These are phyloP conservation scores for Drosophila murphyi DNA, from an alignment of 1,140 invertebrate genomes.

Conservation along the genomic window DNA sequence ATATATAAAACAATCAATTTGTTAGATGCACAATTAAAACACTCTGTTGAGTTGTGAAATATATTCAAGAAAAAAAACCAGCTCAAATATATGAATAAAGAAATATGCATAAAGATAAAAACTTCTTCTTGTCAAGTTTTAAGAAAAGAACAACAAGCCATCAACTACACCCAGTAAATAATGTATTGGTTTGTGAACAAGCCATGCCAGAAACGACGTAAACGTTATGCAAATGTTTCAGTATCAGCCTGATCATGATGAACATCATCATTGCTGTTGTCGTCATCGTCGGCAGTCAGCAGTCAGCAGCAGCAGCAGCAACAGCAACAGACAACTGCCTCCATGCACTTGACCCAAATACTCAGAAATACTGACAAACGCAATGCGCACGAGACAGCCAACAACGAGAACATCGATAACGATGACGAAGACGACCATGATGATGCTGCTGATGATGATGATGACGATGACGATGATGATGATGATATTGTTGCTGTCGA, in stretches of 20 bases:
- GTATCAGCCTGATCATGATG: neutral
- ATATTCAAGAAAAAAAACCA: too few species aligned
- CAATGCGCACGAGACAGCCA: conserved; percentile 59
- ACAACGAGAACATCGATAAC: conserved; percentile 20
- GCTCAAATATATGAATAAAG: too few species aligned
- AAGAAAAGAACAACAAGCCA: too few species aligned
- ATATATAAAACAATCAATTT: conserved; percentile 1
- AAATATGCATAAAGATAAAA: too few species aligned
- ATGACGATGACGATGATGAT: conserved; percentile 26
- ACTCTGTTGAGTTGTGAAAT: neutral
- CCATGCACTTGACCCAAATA: conserved; percentile 81
- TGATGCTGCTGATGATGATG: neutral
- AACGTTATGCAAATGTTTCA: conserved; percentile 46
- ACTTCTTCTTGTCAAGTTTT: too few species aligned
- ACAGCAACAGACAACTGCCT: conserved; percentile 28
- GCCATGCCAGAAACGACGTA: conserved; percentile 3
- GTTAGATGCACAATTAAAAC: too few species aligned
- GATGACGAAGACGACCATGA: conserved; percentile 34
- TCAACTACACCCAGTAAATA: neutral
- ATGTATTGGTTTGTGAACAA: neutral
- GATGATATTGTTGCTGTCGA: conserved; percentile 30
- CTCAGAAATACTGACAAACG: conserved; percentile 51
- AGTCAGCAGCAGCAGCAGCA: neutral
- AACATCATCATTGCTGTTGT: conserved; percentile 1
- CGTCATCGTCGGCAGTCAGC: conserved; percentile 4